phyloP scores from a whole-genome alignment of 2,113 vertebrate species.

The Dinomys branickii region DNA sequence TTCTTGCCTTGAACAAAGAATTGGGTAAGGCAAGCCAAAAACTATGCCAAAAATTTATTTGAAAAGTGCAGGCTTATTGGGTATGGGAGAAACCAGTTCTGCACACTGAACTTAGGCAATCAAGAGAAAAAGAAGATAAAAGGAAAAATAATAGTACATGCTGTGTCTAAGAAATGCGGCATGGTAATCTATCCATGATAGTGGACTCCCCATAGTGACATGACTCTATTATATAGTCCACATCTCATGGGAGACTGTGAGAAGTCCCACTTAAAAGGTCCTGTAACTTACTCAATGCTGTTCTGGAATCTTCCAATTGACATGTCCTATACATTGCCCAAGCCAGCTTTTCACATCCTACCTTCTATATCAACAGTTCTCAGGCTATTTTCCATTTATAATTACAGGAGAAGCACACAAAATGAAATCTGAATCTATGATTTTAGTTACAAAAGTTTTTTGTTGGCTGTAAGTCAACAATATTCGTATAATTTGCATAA shows the following conservation, averaged over 20 bases:
- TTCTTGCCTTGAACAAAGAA: not conserved
- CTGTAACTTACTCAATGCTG: not conserved
- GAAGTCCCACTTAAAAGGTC: not conserved
- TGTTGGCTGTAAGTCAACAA: not conserved
- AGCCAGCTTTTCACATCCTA: not conserved
- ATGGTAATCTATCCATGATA: accelerated
- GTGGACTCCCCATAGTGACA: accelerated
- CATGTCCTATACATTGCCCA: not conserved
- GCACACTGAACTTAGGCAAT: not conserved
- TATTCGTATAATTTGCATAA: not conserved
- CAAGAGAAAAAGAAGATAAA: not conserved
- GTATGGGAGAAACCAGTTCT: not conserved
- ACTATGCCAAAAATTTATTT: not conserved
- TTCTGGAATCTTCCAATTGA: not conserved
- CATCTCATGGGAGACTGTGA: not conserved
- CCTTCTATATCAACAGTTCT: not conserved
- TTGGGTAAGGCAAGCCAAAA: not conserved
- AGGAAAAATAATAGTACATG: not conserved
- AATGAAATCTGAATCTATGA: not conserved
- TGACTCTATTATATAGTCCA: not conserved
- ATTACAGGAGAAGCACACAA: not conserved
- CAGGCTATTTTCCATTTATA: not conserved
- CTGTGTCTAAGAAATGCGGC: not conserved
- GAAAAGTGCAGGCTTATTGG: not conserved
- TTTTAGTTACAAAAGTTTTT: not conserved